These are phyloP conservation scores for Psophia crepitans DNA, from an alignment of 2,113 vertebrate species.

Conservation along the genomic window DNA sequence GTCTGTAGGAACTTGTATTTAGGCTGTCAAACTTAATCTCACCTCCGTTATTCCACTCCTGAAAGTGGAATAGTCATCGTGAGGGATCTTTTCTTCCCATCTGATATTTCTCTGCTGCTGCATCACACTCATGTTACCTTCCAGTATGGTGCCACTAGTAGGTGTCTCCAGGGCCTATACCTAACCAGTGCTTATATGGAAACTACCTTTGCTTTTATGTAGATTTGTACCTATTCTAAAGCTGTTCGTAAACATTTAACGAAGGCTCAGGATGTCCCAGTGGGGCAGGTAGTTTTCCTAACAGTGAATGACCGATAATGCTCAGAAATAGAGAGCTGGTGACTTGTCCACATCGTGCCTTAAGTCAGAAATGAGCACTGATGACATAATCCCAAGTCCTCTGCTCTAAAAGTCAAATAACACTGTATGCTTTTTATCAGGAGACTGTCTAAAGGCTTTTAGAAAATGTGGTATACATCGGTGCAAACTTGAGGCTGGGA, in stretches of 20 bases:
- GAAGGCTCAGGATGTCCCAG: neutral
- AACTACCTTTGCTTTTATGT: neutral
- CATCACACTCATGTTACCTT: neutral
- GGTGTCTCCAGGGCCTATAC: neutral
- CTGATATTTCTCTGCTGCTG: neutral
- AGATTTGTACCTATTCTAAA: neutral
- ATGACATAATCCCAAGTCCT: neutral
- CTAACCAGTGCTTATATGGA: neutral
- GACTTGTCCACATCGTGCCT: neutral
- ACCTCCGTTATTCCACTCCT: neutral
- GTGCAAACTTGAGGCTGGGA: neutral
- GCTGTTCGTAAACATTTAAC: neutral
- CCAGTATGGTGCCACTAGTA: neutral
- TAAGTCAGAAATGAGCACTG: neutral
- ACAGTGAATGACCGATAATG: neutral
- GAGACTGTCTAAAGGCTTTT: neutral
- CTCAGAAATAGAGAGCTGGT: neutral
- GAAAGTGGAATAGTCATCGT: neutral
- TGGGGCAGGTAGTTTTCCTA: neutral
- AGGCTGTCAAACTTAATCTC: neutral
- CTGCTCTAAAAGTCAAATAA: neutral
- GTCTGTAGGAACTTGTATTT: neutral
- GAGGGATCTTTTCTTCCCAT: neutral
- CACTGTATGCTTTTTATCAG: neutral
- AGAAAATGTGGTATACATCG: neutral